Percentiles rank a stretch among this genome's conserved stretches.
phyloP scores from a whole-genome alignment of 1,140 invertebrate genomes.

The Orius insidiosus region DNA sequence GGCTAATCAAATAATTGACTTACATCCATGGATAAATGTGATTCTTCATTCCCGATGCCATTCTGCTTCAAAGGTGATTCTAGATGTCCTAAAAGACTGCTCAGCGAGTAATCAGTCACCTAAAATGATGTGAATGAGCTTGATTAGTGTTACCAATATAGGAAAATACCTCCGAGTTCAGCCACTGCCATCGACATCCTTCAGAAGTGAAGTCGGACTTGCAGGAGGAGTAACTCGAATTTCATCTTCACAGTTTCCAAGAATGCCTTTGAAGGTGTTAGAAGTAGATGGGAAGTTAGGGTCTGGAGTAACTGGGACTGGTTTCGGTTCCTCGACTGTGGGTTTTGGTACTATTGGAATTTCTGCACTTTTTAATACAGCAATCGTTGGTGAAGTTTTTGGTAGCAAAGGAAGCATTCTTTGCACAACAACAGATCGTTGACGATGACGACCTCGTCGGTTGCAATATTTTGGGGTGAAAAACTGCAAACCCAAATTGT shows the following conservation, averaged over 20 bases:
- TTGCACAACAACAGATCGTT: conserved; percentile 35
- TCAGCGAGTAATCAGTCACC: conserved; percentile 64
- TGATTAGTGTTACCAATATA: background rate
- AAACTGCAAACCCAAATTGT: too few relatives aligned
- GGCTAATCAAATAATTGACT: conserved; percentile 20
- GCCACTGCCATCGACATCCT: conserved; percentile 53
- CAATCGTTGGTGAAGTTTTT: conserved; percentile 25
- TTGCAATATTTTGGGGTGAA: conserved; percentile 10
- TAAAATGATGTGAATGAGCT: conserved; percentile 8
- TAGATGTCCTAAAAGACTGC: conserved; percentile 58
- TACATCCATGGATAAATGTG: conserved; percentile 31
- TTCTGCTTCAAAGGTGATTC: conserved; percentile 38
- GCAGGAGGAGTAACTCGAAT: conserved; percentile 25
- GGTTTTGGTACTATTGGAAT: background rate
- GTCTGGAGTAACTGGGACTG: background rate
- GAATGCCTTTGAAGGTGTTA: conserved; percentile 3
- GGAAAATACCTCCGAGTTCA: conserved; percentile 39
- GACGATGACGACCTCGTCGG: conserved; percentile 22
- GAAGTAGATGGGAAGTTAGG: background rate
- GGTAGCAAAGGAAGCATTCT: conserved; percentile 33
- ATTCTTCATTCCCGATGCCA: conserved; percentile 23
- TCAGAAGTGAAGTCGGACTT: conserved; percentile 57
- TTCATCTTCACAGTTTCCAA: background rate
- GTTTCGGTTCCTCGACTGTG: background rate
- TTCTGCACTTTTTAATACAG: conserved; percentile 10